These are phyloP conservation scores for Cheilosia urbana DNA, from an alignment of 2,888 invertebrate species.

Conservation along the genomic window DNA sequence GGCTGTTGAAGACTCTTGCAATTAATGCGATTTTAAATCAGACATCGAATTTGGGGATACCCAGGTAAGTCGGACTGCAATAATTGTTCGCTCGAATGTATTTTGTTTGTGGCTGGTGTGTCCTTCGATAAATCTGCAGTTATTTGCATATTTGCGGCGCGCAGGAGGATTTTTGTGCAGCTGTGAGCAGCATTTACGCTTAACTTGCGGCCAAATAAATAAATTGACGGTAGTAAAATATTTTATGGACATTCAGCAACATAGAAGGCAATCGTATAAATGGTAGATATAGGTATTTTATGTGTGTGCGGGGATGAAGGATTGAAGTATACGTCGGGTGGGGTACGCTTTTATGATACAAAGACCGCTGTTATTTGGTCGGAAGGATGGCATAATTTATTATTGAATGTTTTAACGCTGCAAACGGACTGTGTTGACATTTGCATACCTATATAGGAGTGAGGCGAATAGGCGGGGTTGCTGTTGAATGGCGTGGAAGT, in stretches of 20 bases:
- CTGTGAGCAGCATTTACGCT: slow-evolving; percentile 58
- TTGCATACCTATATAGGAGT: too few species aligned
- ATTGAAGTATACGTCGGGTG: too few species aligned
- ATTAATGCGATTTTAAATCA: slow-evolving; percentile 32
- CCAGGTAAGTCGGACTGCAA: slow-evolving; percentile 1
- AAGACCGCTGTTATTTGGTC: too few species aligned
- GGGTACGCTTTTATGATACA: too few species aligned
- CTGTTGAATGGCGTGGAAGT: too few species aligned
- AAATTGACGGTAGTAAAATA: slow-evolving; percentile 45
- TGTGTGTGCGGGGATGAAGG: neutral
- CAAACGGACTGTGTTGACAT: too few species aligned
- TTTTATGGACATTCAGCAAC: neutral
- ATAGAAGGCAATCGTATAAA: neutral
- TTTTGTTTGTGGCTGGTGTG: neutral
- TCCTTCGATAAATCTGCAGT: slow-evolving; percentile 37
- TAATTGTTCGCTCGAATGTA: slow-evolving; percentile 26
- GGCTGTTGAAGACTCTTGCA: neutral
- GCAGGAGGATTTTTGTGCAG: slow-evolving; percentile 55
- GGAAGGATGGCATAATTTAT: too few species aligned
- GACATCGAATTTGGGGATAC: slow-evolving; percentile 4
- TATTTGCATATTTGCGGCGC: slow-evolving; percentile 36
- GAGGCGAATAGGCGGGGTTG: too few species aligned
- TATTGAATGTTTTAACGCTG: too few species aligned
- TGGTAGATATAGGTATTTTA: neutral
- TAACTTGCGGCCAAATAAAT: slow-evolving; percentile 62